Evolutionary conservation across 2,888 invertebrate species (phyloP), one percentile per base, ranked within the genome.

Genomic region (Halictus ligatus): DNA sequence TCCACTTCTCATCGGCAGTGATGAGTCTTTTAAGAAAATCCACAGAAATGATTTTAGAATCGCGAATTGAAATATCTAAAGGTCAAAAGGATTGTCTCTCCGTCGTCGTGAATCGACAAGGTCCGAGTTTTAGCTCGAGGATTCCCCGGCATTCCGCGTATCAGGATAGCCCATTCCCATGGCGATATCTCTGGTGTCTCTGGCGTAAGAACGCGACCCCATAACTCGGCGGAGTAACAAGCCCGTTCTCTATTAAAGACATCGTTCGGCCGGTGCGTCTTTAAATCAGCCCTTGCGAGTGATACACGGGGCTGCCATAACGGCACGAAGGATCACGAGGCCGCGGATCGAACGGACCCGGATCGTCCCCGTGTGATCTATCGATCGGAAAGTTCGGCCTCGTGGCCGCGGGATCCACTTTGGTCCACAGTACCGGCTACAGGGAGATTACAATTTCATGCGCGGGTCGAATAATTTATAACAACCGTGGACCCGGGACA

Each of bases 381-480:
- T 83, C 80, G 80, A 46, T 46, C 79, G 58, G 18, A 75, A 81
- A 78, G 78, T 75, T 80, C 75, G 77, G n/a, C 46, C 15, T 74
- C 54, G 58, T 43, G 69, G 50, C 25, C 71, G 29, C 60, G 64
- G 35, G 35, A 67, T 67, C 67, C 67, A 35, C 67, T 35, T n/a
- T 12, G 58, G 5, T 80, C 29, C 40, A 76, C 54, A 75, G 75
- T 60, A 71, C 64, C 64, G 76, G 80, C 54, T 60, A 25, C 64
- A 35, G 7, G 35, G 84, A 79, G 72, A 88, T 91, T 86, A 83
- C 82, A 18, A 21, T 58, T 67, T 86, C 77, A 82, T 85, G 83
- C 84, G 84, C 78, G 81, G 84, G 73, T 72, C 73, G 76, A 83
- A 84, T 86, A 86, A 83, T 81, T 86, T 85, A 83, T 78, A 84